phyloP scores from a whole-genome alignment of 2,113 vertebrate species.

The Syrrhaptes paradoxus region DNA sequence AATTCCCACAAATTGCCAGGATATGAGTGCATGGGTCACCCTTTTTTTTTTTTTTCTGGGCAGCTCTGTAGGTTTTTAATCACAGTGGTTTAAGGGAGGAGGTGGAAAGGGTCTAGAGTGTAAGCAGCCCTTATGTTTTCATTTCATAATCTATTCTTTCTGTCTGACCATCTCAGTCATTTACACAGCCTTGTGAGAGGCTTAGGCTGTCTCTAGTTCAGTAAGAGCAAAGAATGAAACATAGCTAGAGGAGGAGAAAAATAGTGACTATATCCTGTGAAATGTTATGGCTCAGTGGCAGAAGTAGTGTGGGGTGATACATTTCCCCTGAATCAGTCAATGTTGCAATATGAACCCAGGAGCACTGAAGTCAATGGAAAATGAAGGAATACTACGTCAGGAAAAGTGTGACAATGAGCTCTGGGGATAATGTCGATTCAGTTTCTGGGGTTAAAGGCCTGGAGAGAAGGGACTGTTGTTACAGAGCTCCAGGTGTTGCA shows the following conservation, averaged over 20 bases:
- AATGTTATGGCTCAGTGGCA: not conserved
- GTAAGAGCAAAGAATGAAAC: not conserved
- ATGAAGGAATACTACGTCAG: rapidly evolving
- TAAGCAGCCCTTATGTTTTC: not conserved
- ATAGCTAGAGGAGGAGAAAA: not conserved
- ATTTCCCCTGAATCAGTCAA: not conserved
- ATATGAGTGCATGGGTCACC: not conserved
- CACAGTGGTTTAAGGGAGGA: not conserved
- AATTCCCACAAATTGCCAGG: constrained; percentile 19
- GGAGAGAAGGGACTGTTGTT: not conserved
- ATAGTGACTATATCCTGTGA: not conserved
- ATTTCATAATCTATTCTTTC: not conserved
- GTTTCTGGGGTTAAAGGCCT: not conserved
- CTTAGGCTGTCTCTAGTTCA: not conserved
- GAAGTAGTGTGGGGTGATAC: not conserved
- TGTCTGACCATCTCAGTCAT: not conserved
- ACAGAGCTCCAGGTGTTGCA: not conserved
- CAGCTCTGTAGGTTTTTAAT: not conserved
- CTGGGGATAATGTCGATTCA: not conserved
- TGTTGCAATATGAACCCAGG: not conserved
- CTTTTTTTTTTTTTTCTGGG: not conserved
- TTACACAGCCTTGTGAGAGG: not conserved
- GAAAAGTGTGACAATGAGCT: not conserved
- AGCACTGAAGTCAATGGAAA: not conserved
- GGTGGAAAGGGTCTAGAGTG: not conserved